A percentile compares a stretch with the other conserved stretches of the same genome.
Conservation (phyloP, 2,888 invertebrate species). For the Lapara coniferarum region DNA sequence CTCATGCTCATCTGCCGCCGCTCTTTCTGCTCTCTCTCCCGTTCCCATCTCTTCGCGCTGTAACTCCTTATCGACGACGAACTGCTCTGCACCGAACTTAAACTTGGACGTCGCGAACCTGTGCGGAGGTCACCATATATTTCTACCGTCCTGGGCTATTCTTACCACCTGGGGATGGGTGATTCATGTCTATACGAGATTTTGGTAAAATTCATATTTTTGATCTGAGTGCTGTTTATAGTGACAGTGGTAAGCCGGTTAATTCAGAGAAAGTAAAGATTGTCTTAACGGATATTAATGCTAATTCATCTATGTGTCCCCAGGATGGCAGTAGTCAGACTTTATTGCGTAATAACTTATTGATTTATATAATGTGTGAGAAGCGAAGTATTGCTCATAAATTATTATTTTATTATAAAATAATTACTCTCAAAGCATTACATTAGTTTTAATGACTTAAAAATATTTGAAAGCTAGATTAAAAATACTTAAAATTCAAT, state of each 20-base stretch:
- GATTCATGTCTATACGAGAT: not conserved
- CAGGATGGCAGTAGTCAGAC: not conserved
- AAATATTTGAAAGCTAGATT: not conserved
- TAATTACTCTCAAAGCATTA: not conserved
- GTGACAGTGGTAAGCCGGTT: too few relatives aligned
- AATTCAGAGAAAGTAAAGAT: too few relatives aligned
- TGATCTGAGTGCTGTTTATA: too few relatives aligned
- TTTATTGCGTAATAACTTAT: not conserved
- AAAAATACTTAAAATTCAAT: not conserved
- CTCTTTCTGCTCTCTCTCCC: slow-evolving; percentile 92
- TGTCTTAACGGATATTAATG: not conserved
- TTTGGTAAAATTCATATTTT: too few relatives aligned
- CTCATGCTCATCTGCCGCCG: slow-evolving; percentile 91
- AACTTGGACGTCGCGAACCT: slow-evolving; percentile 95
- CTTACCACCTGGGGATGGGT: not conserved
- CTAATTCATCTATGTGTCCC: not conserved
- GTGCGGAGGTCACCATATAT: slow-evolving; percentile 35
- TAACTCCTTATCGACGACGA: slow-evolving; percentile 92
- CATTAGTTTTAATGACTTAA: not conserved
- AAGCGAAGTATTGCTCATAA: not conserved
- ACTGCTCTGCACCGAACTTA: slow-evolving; percentile 93
- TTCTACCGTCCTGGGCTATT: slow-evolving; percentile 8
- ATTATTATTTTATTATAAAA: not conserved
- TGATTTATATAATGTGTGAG: not conserved
- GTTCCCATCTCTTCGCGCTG: slow-evolving; percentile 90